Evolutionary conservation across 53 echinoderm and acorn worm genomes (phyloP).

Genomic region (Paracentrotus lividus): DNA sequence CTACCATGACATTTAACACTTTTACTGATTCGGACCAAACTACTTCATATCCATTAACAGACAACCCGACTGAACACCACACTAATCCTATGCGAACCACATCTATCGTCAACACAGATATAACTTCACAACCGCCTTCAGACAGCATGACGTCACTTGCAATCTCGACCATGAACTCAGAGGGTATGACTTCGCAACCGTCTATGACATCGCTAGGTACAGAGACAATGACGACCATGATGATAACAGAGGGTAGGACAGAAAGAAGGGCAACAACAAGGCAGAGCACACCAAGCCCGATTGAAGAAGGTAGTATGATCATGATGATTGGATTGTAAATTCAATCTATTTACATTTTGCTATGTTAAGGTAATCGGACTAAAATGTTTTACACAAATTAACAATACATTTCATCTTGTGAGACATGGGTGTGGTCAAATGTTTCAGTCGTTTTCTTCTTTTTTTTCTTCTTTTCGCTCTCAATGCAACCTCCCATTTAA

Average conservation of each 20-base stretch:
- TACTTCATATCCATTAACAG: background rate
- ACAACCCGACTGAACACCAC: background rate
- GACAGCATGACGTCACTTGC: background rate
- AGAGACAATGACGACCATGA: background rate
- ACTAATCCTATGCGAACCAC: background rate
- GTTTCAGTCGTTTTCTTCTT: too few relatives aligned
- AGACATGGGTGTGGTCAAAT: too few relatives aligned
- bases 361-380: too few relatives aligned
- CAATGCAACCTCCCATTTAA: too few relatives aligned
- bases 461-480: too few relatives aligned
- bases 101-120: background rate
- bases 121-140: background rate
- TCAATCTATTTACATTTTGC: too few relatives aligned
- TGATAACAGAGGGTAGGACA: background rate
- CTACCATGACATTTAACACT: background rate
- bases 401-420: too few relatives aligned
- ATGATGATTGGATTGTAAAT: too few relatives aligned
- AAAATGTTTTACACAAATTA: too few relatives aligned
- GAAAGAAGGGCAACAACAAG: constrained; percentile 23
- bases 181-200: too few relatives aligned
- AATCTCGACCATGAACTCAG: too few relatives aligned
- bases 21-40: background rate
- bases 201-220: too few relatives aligned
- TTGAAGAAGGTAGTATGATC: constrained; percentile 19
- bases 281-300: background rate